Evolutionary conservation across 2,888 invertebrate species (phyloP).

Genomic region (Drosophila greeni): DNA sequence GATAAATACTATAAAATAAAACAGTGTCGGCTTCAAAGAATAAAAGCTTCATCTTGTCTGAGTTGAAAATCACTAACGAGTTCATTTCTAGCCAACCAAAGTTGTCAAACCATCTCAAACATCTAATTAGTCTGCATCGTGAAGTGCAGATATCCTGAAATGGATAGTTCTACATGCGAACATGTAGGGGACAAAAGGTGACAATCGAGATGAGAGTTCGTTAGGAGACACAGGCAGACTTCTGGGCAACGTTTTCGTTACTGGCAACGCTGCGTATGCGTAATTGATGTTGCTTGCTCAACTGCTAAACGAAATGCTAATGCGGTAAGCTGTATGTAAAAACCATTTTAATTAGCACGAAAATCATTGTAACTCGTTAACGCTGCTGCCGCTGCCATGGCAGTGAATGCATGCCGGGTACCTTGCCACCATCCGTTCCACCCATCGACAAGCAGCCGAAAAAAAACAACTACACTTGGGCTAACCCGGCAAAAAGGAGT

Average conservation of each 20-base stretch:
- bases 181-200: background rate
- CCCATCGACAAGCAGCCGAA: conserved; percentile 33
- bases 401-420: conserved; percentile 17
- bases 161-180: conserved; percentile 3
- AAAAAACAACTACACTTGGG: conserved; percentile 42
- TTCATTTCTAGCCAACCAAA: conserved; percentile 40
- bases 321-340: conserved; percentile 74
- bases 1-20: background rate
- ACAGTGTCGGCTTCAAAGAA: background rate
- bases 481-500: conserved; percentile 28
- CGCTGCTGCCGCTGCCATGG: conserved; percentile 36
- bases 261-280: conserved; percentile 59
- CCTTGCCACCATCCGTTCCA: conserved; percentile 27
- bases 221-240: conserved; percentile 61
- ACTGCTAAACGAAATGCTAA: conserved; percentile 73
- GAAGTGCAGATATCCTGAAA: conserved; percentile 24
- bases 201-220: conserved; percentile 58
- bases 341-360: conserved; percentile 75
- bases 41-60: background rate
- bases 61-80: conserved; percentile 60
- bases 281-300: conserved; percentile 69
- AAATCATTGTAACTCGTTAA: conserved; percentile 75
- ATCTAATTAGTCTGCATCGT: conserved; percentile 61
- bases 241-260: conserved; percentile 50
- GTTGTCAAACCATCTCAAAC: conserved; percentile 57